Conservation (phyloP, 2,797 vertebrate species). For the Lagodon rhomboides region DNA sequence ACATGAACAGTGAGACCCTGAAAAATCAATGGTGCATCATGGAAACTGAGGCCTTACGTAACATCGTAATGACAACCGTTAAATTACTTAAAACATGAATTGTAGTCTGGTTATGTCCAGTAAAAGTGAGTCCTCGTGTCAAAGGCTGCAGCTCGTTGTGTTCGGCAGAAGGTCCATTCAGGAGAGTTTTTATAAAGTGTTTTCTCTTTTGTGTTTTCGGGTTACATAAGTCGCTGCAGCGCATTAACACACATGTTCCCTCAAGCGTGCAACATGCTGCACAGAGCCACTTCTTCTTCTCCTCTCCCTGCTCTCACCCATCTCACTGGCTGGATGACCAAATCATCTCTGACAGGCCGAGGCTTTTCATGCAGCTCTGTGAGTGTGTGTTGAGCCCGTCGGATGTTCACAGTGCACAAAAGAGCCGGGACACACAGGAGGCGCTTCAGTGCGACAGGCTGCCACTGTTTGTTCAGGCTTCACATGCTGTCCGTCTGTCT, state of each 20-base stretch:
- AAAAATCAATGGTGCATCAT: conserved; percentile 29
- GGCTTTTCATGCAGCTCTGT: conserved; percentile 49
- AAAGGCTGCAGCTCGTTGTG: background rate
- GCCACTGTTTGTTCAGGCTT: conserved; percentile 54
- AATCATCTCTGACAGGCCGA: conserved; percentile 69
- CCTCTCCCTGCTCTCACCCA: conserved; percentile 31
- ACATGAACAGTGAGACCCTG: background rate
- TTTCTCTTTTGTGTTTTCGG: conserved; percentile 17
- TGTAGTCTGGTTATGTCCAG: background rate
- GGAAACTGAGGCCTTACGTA: conserved; percentile 39
- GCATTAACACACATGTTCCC: conserved; percentile 76
- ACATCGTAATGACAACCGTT: conserved; percentile 28
- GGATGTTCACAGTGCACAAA: conserved; percentile 54
- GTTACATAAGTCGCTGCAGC: conserved; percentile 80
- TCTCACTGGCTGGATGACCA: conserved; percentile 56
- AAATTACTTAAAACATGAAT: background rate
- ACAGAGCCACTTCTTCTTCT: conserved; percentile 44
- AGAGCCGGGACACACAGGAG: conserved; percentile 55
- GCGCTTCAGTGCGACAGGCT: conserved; percentile 40
- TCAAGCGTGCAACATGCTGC: conserved; percentile 71
- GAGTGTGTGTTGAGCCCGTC: conserved; percentile 31
- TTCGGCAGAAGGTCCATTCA: background rate
- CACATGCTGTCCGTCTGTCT: conserved; percentile 27
- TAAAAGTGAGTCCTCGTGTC: background rate
- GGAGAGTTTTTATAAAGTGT: background rate